Conservation (phyloP, 2,888 invertebrate species). For the Teleogryllus oceanicus region DNA sequence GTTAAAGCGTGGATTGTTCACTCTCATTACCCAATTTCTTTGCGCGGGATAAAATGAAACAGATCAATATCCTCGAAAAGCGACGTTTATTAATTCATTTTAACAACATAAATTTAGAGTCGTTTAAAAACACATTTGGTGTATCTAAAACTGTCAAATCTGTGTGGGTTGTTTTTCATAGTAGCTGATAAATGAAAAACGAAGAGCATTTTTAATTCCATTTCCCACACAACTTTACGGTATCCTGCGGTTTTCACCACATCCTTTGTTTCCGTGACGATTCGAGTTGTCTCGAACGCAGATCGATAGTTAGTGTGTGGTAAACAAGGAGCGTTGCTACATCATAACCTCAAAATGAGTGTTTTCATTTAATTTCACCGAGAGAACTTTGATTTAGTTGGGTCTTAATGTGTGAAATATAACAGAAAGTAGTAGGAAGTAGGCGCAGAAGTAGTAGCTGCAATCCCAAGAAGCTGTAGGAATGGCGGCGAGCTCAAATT, state of each 20-base stretch:
- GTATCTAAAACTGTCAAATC: too few relatives aligned
- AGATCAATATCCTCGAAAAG: too few relatives aligned
- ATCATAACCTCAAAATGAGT: constrained; percentile 7
- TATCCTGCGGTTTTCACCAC: background rate
- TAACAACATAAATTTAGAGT: too few relatives aligned
- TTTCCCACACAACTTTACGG: background rate
- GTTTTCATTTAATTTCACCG: background rate
- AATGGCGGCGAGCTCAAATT: background rate
- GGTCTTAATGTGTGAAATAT: too few relatives aligned
- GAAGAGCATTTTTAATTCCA: background rate
- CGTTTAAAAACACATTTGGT: too few relatives aligned
- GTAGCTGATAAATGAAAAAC: background rate
- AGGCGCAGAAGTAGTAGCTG: background rate
- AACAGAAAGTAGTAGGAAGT: background rate
- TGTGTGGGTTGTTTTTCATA: too few relatives aligned
- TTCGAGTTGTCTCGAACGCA: background rate
- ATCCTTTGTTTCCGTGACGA: constrained; percentile 8
- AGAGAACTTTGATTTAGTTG: background rate
- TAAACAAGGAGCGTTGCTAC: background rate
- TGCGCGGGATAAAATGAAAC: too few relatives aligned
- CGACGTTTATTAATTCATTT: too few relatives aligned
- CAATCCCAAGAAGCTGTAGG: background rate
- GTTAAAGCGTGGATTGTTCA: too few relatives aligned
- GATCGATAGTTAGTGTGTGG: constrained; percentile 8
- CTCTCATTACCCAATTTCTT: too few relatives aligned